Base-by-base conservation (phyloP, 92 coral and sea anemone genomes). In the Palythoa heliodiscus region DNA sequence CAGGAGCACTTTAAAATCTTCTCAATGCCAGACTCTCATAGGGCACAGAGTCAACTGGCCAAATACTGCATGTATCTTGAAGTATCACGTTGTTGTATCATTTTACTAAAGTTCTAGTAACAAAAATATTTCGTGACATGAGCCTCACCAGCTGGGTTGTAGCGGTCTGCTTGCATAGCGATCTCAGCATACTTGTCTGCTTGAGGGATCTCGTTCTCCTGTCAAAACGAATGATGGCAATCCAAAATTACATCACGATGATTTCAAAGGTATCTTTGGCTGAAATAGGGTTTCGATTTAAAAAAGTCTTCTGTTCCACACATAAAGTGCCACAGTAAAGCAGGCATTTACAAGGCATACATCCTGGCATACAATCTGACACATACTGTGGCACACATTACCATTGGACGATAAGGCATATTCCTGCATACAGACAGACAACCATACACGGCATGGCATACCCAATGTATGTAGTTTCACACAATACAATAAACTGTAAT, bases 131-230 rank as follows among this genome's bases (percentile, higher is more conserved):
- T 13, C 5, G 23, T 0, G 75, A 2, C 2, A 71, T 24, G 3
- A 50, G 8, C 69, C 91, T 64, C 35, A 96, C 99, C 99, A 10
- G 96, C 95, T 39, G 99, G 99, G 82, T 97, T 97, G 73, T 97
- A 97, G 75, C 99, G 89, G 91, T 97, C 99, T 11, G 96, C 93
- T 55, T 89, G 86, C 90, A 97, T 97, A 1, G 99, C 99, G 35
- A 97, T 77, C 76, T 97, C 97, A 35, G 99, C 98, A 89, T 97
- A 97, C 86, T 97, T 97, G 77, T 97, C 99, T 38, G 99, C 99
- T 63, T 97, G 99, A 3, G 92, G 71, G 29, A 92, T 84, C 71
- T 97, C 99, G 55, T 95, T 93, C 88, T 97, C 98, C 99, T 97
- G 58, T 55, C 12, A 23, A 52, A n/a, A n/a, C 9, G 25, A 63